These are phyloP conservation scores for Epinephelus coioides DNA, from an alignment of 2,797 vertebrate species.

Conservation along the genomic window DNA sequence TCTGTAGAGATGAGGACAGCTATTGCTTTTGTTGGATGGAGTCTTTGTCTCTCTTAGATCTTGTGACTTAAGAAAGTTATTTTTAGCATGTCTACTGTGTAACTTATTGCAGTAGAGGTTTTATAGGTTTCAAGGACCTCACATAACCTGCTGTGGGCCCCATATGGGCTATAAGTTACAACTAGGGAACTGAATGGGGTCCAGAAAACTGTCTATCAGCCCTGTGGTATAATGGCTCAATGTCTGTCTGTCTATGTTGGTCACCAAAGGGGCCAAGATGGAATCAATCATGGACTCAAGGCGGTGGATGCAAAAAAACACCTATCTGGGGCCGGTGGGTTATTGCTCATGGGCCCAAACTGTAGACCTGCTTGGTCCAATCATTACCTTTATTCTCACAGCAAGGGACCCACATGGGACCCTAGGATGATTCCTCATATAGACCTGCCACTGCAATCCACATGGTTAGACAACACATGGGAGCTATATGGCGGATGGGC, in stretches of 20 bases:
- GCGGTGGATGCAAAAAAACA: not conserved
- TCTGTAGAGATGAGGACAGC: conserved; percentile 42
- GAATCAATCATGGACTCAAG: not conserved
- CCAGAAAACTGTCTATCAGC: conserved; percentile 2
- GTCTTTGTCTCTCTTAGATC: not conserved
- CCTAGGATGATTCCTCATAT: not conserved
- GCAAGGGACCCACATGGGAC: not conserved
- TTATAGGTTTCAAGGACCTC: conserved; percentile 24
- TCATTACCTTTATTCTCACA: conserved; percentile 13
- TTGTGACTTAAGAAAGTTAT: conserved; percentile 10
- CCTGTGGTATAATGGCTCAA: not conserved
- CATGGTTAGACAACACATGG: not conserved
- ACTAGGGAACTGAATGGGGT: not conserved
- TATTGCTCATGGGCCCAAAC: not conserved
- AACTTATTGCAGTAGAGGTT: not conserved
- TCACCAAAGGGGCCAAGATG: not conserved
- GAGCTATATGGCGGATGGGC: not conserved
- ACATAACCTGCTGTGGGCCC: not conserved
- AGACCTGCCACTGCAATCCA: not conserved
- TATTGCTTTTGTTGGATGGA: not conserved
- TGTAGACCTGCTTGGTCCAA: not conserved
- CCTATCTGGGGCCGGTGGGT: not conserved
- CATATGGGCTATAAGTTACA: not conserved
- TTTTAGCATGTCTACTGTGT: not conserved
- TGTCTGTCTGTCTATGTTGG: conserved; percentile 1